Evolutionary conservation across 2,888 invertebrate genomes (phyloP), one percentile per base, ranked within the genome.

Genomic region (Lasius platythorax): DNA sequence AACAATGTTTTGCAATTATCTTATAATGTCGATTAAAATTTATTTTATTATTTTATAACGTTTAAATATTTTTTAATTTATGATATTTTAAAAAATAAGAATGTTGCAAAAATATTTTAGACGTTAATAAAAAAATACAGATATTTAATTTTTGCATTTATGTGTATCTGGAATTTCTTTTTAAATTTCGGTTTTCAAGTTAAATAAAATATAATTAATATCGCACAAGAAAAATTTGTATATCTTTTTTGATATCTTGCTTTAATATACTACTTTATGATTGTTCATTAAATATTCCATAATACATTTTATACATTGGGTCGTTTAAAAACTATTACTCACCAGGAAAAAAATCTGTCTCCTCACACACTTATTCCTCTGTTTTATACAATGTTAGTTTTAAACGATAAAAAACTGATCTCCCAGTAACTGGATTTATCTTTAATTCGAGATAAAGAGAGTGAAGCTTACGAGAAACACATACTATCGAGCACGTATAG

Each of bases 321-420:
- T 46, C 33, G 64, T 78, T 43, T n/a, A 5, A 78, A 30, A 78
- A 30, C n/a, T 4, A 56, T 79, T 58, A 58, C 33, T 79, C 8
- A 15, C 15, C 2, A 68, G 15, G 15, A 18, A 46, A 12, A 18
- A 46, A 3, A 46, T 12, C 15, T 18, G 5, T 15, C 46, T 46
- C 4, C 6, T 11, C 0, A 23, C 23, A 23, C 23, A 3, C 12
- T 6, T 12, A 4, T 37, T 66, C 6, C 37, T 61, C 23, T 18
- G 4, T 63, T 9, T 23, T 50, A 23, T 2, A 12, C 3, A 8
- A 76, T 76, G 53, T 76, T 76, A 76, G 18, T 50, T 50, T 50
- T 18, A 50, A 50, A 66, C 9, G 37, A 2, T 37, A 46, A 50
- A 15, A 1, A 18, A 18, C 4, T 50, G 4, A 4, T 50, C 1